These are phyloP conservation scores for Ischnus inquisitorius DNA, from an alignment of 2,888 invertebrate species.

Conservation along the genomic window DNA sequence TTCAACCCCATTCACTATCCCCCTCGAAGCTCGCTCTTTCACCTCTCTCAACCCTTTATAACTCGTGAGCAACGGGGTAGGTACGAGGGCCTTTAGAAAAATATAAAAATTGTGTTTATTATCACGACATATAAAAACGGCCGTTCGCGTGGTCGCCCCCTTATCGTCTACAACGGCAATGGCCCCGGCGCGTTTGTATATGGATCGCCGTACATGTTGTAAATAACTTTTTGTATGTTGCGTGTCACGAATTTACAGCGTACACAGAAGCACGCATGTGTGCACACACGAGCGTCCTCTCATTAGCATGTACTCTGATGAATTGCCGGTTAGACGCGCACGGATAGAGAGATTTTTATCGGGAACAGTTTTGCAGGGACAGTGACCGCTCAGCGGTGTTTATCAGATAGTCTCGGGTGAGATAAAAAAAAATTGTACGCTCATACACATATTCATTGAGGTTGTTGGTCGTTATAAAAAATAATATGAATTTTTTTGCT, in stretches of 20 bases:
- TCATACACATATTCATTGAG: not conserved
- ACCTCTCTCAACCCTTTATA: not conserved
- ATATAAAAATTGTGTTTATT: constrained; percentile 62
- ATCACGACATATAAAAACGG: constrained; percentile 59
- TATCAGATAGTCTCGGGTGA: constrained; percentile 22
- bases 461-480: not conserved
- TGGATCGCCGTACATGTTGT: constrained; percentile 37
- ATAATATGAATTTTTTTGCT: not conserved
- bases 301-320: constrained; percentile 60
- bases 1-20: constrained; percentile 30
- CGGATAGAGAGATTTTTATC: constrained; percentile 44
- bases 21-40: not conserved
- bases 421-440: not conserved
- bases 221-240: constrained; percentile 64
- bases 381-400: constrained; percentile 53
- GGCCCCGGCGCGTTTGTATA: not conserved
- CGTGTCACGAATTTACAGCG: constrained; percentile 59
- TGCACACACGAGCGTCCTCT: constrained; percentile 35
- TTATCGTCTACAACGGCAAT: constrained; percentile 50
- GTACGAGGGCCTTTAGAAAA: constrained; percentile 39
- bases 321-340: constrained; percentile 19
- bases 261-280: constrained; percentile 14
- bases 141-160: constrained; percentile 57
- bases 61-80: not conserved
- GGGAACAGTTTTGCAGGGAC: constrained; percentile 59